Evolutionary conservation across 2,888 invertebrate genomes (phyloP).

Genomic region (Drosophila nigricruria): DNA sequence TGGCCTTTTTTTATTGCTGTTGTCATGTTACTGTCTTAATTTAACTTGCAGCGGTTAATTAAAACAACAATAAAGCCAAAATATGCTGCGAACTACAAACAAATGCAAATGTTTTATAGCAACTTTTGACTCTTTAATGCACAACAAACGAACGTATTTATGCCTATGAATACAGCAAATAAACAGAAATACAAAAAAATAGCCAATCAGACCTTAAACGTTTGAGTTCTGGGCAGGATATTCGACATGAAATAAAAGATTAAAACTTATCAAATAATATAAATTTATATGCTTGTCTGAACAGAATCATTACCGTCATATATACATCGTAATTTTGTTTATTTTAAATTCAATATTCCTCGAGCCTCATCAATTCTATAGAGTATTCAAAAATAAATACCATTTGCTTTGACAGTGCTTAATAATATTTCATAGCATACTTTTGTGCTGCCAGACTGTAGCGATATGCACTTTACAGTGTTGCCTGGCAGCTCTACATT

Average conservation of each 20-base stretch:
- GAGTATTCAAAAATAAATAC: constrained; percentile 30
- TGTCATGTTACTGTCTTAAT: constrained; percentile 77
- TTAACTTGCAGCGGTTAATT: constrained; percentile 74
- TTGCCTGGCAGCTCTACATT: constrained; percentile 45
- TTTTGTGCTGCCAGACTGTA: constrained; percentile 38
- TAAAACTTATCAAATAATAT: background rate
- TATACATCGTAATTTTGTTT: background rate
- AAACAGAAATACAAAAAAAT: background rate
- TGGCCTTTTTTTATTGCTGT: constrained; percentile 37
- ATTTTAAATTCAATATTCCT: background rate
- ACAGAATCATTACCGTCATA: too few relatives aligned
- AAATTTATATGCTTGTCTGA: too few relatives aligned
- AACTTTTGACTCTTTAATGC: constrained; percentile 27
- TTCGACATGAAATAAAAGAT: background rate
- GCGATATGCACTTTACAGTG: constrained; percentile 44
- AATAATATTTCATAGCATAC: constrained; percentile 28
- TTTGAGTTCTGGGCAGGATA: too few relatives aligned
- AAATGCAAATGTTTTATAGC: constrained; percentile 24
- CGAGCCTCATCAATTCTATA: background rate
- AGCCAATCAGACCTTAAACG: background rate
- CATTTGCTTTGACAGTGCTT: constrained; percentile 15
- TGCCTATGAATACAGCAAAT: background rate
- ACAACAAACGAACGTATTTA: background rate
- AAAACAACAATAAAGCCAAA: constrained; percentile 58
- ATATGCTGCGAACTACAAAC: constrained; percentile 20